Evolutionary conservation across 1,140 invertebrate species (phyloP).

Genomic region (Platorchestia sp.): DNA sequence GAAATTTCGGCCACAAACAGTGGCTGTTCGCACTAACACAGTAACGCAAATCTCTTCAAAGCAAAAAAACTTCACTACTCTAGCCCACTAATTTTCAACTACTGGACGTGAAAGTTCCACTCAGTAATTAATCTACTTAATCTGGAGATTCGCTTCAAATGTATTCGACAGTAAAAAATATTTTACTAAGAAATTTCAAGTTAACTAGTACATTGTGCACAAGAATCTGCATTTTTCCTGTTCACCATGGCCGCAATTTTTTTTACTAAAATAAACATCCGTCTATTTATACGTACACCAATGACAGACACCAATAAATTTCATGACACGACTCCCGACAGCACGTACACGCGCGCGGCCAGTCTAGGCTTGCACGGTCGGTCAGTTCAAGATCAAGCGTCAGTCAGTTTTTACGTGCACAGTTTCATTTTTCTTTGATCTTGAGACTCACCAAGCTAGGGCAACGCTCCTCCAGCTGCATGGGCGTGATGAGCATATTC

Average conservation of each 20-base stretch:
- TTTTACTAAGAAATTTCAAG: background rate
- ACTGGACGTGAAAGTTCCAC: background rate
- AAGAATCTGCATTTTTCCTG: background rate
- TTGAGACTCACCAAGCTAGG: background rate
- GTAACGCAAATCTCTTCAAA: background rate
- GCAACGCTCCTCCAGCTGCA: background rate
- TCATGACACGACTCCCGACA: background rate
- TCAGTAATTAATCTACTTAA: background rate
- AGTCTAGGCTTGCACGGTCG: background rate
- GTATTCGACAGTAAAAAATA: background rate
- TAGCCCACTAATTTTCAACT: background rate
- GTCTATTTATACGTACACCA: background rate
- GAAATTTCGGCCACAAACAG: background rate
- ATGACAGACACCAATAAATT: background rate
- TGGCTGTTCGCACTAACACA: background rate
- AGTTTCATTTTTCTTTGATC: constrained; percentile 53
- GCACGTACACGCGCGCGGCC: background rate
- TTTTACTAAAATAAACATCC: background rate
- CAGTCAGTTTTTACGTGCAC: background rate
- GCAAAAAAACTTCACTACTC: background rate
- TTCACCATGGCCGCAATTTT: background rate
- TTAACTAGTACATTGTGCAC: background rate
- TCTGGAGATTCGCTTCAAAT: background rate
- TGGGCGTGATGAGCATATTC: background rate
- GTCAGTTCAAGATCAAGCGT: constrained; percentile 48